These are phyloP conservation scores for Petroica traversi DNA, from an alignment of 2,113 vertebrate species.

Conservation along the genomic window DNA sequence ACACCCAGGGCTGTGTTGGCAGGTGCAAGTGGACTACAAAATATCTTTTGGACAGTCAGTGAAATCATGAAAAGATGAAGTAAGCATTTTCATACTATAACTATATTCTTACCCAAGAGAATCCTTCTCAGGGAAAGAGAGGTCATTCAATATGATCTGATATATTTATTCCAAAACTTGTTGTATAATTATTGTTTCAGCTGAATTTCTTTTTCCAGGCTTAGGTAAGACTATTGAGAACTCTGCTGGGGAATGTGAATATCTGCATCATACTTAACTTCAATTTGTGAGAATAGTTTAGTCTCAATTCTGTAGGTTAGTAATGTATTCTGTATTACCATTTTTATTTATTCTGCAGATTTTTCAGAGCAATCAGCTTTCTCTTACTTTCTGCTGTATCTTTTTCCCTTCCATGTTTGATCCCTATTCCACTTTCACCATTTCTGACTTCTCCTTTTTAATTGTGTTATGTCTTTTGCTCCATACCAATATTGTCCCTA, in stretches of 20 bases:
- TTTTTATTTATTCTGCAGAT: not conserved
- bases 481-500: not conserved
- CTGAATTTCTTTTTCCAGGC: not conserved
- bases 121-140: not conserved
- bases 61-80: not conserved
- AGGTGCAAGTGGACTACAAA: not conserved
- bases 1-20: not conserved
- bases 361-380: not conserved
- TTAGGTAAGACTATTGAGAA: not conserved
- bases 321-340: not conserved
- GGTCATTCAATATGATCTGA: not conserved
- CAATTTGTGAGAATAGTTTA: not conserved
- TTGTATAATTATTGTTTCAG: not conserved
- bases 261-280: not conserved
- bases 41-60: not conserved
- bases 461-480: not conserved
- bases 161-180: not conserved
- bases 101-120: not conserved
- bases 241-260: not conserved
- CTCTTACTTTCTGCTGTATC: not conserved
- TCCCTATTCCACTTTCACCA: not conserved
- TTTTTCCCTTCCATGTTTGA: not conserved
- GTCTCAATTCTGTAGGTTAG: not conserved
- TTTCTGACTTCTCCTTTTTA: not conserved
- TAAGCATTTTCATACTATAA: not conserved